These are phyloP conservation scores for Actenoides hombroni DNA, from an alignment of 2,113 vertebrate genomes.

Conservation along the genomic window DNA sequence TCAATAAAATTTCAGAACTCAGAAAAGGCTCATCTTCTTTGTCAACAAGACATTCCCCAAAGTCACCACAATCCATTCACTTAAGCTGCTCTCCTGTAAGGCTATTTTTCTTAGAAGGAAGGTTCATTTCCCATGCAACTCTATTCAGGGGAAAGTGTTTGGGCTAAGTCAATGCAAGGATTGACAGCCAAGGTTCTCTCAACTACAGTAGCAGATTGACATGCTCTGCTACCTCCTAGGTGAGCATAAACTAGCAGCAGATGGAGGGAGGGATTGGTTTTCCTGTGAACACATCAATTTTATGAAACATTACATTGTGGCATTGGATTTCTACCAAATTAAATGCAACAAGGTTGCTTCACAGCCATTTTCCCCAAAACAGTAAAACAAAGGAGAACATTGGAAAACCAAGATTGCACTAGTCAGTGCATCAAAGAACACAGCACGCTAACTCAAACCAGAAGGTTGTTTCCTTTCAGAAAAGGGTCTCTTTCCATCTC, in stretches of 20 bases:
- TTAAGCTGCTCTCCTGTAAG: neutral
- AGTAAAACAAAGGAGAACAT: neutral
- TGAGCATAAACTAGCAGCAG: conserved; percentile 8
- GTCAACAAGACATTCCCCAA: neutral
- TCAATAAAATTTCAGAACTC: neutral
- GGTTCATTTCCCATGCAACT: neutral
- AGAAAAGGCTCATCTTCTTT: neutral
- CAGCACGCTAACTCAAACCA: neutral
- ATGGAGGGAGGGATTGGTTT: conserved; percentile 35
- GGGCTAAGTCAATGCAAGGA: neutral
- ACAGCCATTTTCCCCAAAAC: neutral
- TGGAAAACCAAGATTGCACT: neutral
- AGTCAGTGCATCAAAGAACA: neutral
- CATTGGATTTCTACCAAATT: conserved; percentile 19
- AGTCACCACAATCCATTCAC: neutral
- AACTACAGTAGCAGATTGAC: neutral
- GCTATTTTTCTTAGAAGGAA: neutral
- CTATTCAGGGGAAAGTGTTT: neutral
- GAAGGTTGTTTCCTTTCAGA: neutral
- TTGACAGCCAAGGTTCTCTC: neutral
- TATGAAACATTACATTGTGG: conserved; percentile 7
- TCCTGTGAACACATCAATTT: conserved; percentile 7
- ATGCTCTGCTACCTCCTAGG: neutral
- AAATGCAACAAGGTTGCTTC: neutral
- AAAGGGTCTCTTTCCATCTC: neutral